Conservation (phyloP, 2,888 invertebrate genomes). For the Drosophila pseudotalamancana region DNA sequence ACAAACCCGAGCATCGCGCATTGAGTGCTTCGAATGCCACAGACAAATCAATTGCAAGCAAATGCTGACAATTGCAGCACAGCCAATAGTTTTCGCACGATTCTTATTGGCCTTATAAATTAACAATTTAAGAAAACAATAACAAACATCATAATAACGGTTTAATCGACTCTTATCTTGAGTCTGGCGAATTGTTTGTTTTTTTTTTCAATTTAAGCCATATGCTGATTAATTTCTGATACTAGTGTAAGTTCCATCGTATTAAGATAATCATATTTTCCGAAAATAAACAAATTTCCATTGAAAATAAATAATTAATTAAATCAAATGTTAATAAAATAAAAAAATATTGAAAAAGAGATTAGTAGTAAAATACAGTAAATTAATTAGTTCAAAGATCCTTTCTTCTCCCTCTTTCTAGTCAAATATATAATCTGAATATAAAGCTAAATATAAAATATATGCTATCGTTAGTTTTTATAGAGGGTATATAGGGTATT, state of each 20-base stretch:
- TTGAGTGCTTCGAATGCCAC: conserved; percentile 13
- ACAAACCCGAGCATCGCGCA: neutral
- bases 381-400: too few species aligned
- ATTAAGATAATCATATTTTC: neutral
- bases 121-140: conserved; percentile 1
- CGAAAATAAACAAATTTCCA: too few species aligned
- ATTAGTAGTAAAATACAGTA: too few species aligned
- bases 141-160: conserved; percentile 8
- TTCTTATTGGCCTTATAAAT: neutral
- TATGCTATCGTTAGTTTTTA: too few species aligned
- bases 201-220: conserved; percentile 1
- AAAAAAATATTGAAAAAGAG: neutral
- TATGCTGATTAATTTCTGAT: conserved; percentile 8
- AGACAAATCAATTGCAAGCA: conserved; percentile 23
- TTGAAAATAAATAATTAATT: too few species aligned
- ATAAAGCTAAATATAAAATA: too few species aligned
- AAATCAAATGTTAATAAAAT: too few species aligned
- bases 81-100: neutral
- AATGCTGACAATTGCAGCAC: neutral
- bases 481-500: too few species aligned
- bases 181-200: neutral
- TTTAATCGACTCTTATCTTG: conserved; percentile 12
- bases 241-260: neutral
- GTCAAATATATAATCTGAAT: too few species aligned
- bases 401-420: too few species aligned